A percentile compares a stretch with the other conserved stretches of the same genome.
These are phyloP conservation scores for Hexactinellida sp. DNA, from an alignment of 37 sponge, comb jelly and placozoan species.

Conservation along the genomic window DNA sequence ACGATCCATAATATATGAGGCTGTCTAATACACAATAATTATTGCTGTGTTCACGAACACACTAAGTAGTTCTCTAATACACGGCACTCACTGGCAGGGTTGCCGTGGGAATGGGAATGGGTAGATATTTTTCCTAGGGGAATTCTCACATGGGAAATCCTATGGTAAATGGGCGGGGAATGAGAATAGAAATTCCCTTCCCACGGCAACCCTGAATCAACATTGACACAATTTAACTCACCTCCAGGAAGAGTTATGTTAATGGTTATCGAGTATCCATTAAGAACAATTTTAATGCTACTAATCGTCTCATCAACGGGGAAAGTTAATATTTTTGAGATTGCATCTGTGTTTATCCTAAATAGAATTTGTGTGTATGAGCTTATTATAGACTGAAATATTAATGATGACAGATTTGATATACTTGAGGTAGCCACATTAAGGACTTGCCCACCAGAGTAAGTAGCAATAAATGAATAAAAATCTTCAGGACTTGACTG, in stretches of 20 bases:
- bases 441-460: constrained; percentile 29
- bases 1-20: no score
- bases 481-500: background rate
- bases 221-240: background rate
- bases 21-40: no score
- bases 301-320: background rate
- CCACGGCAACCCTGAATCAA: no score
- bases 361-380: background rate
- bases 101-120: no score
- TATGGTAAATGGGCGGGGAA: no score
- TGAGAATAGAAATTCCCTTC: no score
- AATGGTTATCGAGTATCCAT: background rate
- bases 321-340: background rate
- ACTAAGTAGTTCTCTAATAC: no score
- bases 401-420: constrained; percentile 13
- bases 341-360: background rate
- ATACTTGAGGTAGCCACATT: constrained; percentile 4
- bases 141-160: no score
- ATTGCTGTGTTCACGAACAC: no score
- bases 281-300: background rate
- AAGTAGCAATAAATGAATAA: constrained; percentile 17
- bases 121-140: no score
- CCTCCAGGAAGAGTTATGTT: background rate
- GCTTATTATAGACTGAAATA: background rate
- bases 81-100: no score